phyloP scores from a whole-genome alignment of 2,113 vertebrate species.

The Ophiodon elongatus region DNA sequence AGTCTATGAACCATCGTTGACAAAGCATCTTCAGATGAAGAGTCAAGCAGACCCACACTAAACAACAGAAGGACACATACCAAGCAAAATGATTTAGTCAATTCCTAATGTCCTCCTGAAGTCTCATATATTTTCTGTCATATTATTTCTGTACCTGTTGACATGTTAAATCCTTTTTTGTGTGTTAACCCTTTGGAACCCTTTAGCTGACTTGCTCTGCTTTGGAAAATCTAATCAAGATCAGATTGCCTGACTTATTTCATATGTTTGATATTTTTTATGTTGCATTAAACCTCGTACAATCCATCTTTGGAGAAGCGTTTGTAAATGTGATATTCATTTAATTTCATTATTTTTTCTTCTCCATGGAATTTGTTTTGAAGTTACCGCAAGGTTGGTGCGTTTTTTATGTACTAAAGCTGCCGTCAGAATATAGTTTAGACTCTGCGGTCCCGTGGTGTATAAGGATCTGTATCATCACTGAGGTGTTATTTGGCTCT shows the following conservation, averaged over 20 bases:
- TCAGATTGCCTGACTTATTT: neutral
- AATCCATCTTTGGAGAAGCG: neutral
- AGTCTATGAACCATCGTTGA: neutral
- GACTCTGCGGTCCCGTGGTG: neutral
- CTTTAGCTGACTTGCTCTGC: neutral
- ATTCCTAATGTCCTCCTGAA: neutral
- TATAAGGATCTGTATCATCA: neutral
- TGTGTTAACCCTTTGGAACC: neutral
- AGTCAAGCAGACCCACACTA: neutral
- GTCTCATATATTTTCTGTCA: neutral
- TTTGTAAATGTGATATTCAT: neutral
- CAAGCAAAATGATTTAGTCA: neutral
- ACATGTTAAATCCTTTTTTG: neutral
- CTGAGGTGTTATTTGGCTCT: conserved; percentile 4
- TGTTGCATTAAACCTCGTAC: neutral
- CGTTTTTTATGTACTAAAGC: neutral
- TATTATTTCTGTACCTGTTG: neutral
- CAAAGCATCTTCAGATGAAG: neutral
- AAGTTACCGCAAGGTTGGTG: neutral
- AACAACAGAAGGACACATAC: neutral
- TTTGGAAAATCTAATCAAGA: neutral
- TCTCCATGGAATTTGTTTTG: neutral
- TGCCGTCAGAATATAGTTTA: neutral
- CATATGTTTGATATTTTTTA: no score
- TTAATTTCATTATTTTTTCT: neutral